These are phyloP conservation scores for Benthosema pterotum DNA, from an alignment of 2,797 vertebrate species.

Conservation along the genomic window DNA sequence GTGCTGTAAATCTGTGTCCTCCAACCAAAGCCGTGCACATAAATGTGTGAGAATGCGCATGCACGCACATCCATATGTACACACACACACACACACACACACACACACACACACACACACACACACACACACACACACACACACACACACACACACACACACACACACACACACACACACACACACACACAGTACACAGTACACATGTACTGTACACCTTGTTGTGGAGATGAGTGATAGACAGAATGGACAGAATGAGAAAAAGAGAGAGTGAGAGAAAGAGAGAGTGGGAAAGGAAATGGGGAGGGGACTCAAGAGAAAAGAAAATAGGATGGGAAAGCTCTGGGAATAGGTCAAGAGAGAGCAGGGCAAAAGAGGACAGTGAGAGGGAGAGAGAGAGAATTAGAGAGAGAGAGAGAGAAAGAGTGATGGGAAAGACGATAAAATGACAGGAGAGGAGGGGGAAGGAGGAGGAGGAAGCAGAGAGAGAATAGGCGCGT, in stretches of 20 bases:
- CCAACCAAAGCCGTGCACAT: too few species aligned
- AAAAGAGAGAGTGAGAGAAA: slow-evolving; percentile 19
- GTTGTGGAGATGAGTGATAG: not conserved
- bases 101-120: not conserved
- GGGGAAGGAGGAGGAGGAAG: slow-evolving; percentile 33
- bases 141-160: not conserved
- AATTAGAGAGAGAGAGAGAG: slow-evolving; percentile 5
- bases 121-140: not conserved
- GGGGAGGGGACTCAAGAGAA: slow-evolving; percentile 19
- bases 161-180: not conserved
- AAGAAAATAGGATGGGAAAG: slow-evolving; percentile 17
- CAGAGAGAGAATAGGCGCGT: slow-evolving; percentile 20
- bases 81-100: not conserved
- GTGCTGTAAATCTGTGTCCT: too few species aligned
- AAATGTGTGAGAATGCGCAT: not conserved
- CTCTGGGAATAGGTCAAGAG: slow-evolving; percentile 37
- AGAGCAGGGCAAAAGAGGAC: slow-evolving; percentile 38
- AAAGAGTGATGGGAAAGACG: slow-evolving; percentile 29
- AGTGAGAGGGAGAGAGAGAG: slow-evolving; percentile 25
- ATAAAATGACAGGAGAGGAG: slow-evolving; percentile 15
- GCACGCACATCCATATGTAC: not conserved
- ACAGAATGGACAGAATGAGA: slow-evolving; percentile 34
- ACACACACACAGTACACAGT: slow-evolving; percentile 2
- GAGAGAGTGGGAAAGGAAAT: slow-evolving; percentile 1
- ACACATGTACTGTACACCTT: not conserved